These are phyloP conservation scores for Theonella swinhoei DNA, from an alignment of 37 sponge, comb jelly and placozoan species.

Conservation along the genomic window DNA sequence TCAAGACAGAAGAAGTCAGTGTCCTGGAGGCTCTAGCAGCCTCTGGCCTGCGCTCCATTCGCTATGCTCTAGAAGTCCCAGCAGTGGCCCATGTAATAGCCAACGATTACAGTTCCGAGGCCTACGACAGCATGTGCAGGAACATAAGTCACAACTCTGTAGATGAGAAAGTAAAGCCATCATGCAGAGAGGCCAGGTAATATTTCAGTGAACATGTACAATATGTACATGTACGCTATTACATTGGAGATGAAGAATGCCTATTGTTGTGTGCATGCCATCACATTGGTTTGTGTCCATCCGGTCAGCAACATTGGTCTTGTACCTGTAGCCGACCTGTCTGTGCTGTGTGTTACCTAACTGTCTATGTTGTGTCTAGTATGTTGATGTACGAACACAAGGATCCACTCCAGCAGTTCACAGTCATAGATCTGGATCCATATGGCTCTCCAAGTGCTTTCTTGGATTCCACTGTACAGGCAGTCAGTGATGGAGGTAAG, in stretches of 20 bases:
- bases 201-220: background rate
- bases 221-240: background rate
- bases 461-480: conserved; percentile 90
- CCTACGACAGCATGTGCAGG: conserved; percentile 66
- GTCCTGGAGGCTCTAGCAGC: conserved; percentile 95
- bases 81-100: conserved; percentile 63
- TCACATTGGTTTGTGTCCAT: too few relatives aligned
- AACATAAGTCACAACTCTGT: conserved; percentile 72
- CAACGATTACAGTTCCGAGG: conserved; percentile 84
- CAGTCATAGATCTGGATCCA: conserved; percentile 97
- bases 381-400: conserved; percentile 86
- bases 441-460: conserved; percentile 94
- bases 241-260: too few relatives aligned
- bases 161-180: conserved; percentile 53
- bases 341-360: too few relatives aligned
- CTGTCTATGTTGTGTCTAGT: too few relatives aligned
- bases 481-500: conserved; percentile 86
- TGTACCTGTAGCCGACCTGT: too few relatives aligned
- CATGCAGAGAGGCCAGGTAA: conserved; percentile 86
- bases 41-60: conserved; percentile 90
- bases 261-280: too few relatives aligned
- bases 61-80: conserved; percentile 93
- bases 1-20: background rate
- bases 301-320: background rate
- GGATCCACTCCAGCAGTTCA: conserved; percentile 61